Evolutionary conservation across 2,888 invertebrate genomes (phyloP).

Genomic region (Pterostichus madidus): DNA sequence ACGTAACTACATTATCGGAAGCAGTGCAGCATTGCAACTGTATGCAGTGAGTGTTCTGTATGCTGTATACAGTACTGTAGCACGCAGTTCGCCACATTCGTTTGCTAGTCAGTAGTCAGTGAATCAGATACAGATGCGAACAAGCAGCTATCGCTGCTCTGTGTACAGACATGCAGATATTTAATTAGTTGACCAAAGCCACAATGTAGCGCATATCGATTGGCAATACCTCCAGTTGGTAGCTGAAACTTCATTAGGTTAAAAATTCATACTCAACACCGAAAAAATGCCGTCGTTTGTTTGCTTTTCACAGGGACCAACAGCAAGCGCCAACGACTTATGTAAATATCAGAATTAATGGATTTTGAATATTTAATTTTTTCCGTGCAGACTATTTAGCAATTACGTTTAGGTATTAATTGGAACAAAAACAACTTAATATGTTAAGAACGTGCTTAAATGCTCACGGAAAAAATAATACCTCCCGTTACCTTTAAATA

Average conservation of each 20-base stretch:
- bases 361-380: constrained; percentile 34
- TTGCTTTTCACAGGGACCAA: not conserved
- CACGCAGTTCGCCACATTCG: not conserved
- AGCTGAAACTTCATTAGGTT: constrained; percentile 4
- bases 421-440: not conserved
- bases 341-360: constrained; percentile 40
- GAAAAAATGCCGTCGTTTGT: constrained; percentile 17
- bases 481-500: too few relatives aligned
- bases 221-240: constrained; percentile 18
- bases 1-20: constrained; percentile 38
- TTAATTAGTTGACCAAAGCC: constrained; percentile 39
- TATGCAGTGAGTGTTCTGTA: not conserved
- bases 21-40: constrained; percentile 28
- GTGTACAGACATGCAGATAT: constrained; percentile 30
- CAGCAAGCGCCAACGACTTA: not conserved
- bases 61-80: not conserved
- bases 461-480: too few relatives aligned
- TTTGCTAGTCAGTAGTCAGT: too few relatives aligned
- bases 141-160: not conserved
- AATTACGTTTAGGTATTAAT: constrained; percentile 6
- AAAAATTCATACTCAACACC: constrained; percentile 38
- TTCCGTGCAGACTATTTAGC: not conserved
- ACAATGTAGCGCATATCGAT: constrained; percentile 35
- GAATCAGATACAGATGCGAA: not conserved
- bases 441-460: too few relatives aligned